These are phyloP conservation scores for Galaxea fascicularis DNA, from an alignment of 92 coral and sea anemone genomes.

Conservation along the genomic window DNA sequence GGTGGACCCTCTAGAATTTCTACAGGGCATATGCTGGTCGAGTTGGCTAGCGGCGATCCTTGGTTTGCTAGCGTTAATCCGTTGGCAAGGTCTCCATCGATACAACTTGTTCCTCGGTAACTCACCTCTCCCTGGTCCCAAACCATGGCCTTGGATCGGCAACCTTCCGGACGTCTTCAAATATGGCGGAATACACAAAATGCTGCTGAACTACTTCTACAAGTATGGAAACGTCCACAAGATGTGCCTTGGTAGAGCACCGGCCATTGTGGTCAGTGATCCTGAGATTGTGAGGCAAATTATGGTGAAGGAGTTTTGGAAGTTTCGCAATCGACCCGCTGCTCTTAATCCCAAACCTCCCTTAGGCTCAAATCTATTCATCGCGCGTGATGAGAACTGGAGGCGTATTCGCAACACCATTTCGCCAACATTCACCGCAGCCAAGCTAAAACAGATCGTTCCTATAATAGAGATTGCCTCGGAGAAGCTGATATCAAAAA, in stretches of 20 bases:
- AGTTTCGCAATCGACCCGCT: constrained; percentile 77
- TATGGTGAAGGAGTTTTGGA: constrained; percentile 77
- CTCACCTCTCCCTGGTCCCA: constrained; percentile 67
- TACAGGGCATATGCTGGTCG: constrained; percentile 11
- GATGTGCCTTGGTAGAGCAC: constrained; percentile 67
- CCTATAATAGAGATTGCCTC: constrained; percentile 71
- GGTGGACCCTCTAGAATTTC: not conserved
- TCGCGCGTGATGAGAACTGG: constrained; percentile 70
- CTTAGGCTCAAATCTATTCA: constrained; percentile 31
- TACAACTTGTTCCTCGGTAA: constrained; percentile 56
- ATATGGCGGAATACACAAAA: constrained; percentile 80
- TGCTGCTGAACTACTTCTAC: constrained; percentile 71
- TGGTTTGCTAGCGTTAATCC: constrained; percentile 48
- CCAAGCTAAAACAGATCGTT: constrained; percentile 77
- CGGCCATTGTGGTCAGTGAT: constrained; percentile 67
- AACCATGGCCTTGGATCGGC: constrained; percentile 82
- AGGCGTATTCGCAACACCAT: constrained; percentile 75
- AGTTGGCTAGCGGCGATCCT: constrained; percentile 33
- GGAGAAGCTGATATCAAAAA: constrained; percentile 48
- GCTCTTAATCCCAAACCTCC: constrained; percentile 73
- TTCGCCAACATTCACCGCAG: constrained; percentile 78
- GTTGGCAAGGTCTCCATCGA: constrained; percentile 73
- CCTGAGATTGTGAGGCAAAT: constrained; percentile 81
- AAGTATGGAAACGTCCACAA: constrained; percentile 78
- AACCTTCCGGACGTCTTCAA: constrained; percentile 69